Percentiles rank a stretch among this genome's conserved stretches.
These are phyloP conservation scores for Tenebrio molitor DNA, from an alignment of 1,140 invertebrate genomes.

Conservation along the genomic window DNA sequence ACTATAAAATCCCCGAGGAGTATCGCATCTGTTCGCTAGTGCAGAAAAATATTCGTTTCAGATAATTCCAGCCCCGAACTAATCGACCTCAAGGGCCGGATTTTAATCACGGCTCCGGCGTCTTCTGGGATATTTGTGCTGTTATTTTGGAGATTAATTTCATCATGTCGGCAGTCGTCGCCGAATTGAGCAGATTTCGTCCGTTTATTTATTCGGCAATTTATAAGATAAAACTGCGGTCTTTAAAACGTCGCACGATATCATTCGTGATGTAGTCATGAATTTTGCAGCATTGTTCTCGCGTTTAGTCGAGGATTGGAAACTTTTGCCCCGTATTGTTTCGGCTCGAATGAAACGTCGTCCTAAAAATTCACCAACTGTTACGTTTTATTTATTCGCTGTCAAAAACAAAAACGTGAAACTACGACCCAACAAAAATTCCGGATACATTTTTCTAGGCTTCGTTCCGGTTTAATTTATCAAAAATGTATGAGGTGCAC, in stretches of 20 bases:
- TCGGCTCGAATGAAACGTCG: conserved; percentile 14
- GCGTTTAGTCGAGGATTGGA: conserved; percentile 2
- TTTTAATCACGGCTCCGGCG: conserved; percentile 23
- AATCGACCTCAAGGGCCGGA: conserved; percentile 31
- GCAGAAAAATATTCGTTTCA: conserved; percentile 42
- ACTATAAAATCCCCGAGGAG: conserved; percentile 33
- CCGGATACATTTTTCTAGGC: conserved; percentile 16
- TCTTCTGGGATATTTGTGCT: conserved; percentile 24
- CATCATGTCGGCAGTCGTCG: conserved; percentile 21
- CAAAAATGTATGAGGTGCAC: conserved; percentile 29
- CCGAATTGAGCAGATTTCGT: conserved; percentile 25
- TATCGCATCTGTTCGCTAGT: conserved; percentile 42
- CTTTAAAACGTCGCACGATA: conserved; percentile 34
- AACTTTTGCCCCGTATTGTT: conserved; percentile 17
- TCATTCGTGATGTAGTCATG: conserved; percentile 15
- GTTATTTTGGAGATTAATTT: conserved; percentile 35
- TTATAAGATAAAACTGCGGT: conserved; percentile 36
- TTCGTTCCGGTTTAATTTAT: conserved; percentile 11
- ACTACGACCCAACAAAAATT: conserved; percentile 5
- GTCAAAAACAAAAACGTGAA: conserved; percentile 19
- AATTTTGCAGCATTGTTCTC: conserved; percentile 30
- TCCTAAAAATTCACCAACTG: conserved; percentile 33
- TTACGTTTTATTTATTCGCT: conserved; percentile 29
- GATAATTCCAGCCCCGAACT: conserved; percentile 9
- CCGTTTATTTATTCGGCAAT: conserved; percentile 40